Evolutionary conservation across 2,888 invertebrate species (phyloP), one percentile per base, ranked within the genome.

Genomic region (Apeira syringaria): DNA sequence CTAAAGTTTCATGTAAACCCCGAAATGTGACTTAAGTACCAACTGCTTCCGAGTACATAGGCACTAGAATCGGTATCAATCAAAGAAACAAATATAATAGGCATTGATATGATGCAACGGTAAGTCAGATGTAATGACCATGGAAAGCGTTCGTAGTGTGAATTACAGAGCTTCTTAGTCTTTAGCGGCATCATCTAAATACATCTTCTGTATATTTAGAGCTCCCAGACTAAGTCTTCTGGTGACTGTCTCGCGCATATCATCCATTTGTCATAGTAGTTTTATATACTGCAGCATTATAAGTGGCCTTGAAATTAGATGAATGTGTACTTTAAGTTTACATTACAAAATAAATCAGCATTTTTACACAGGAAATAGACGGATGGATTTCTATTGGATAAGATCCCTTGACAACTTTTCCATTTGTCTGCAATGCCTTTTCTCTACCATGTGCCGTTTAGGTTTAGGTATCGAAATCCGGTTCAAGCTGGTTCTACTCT

Each of bases 61-160:
- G 1, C 6, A 50, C 61, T 59, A 56, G 54, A 61, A 62, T 68
- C 64, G 69, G n/a, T 72, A 74, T 48, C 65, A 58, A 56, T 33
- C 29, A 49, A 34, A 49, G 12, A 47, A 32, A 37, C 27, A 22
- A 32, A 43, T 20, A 39, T 28, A 38, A 74, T 80, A 75, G 78
- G 67, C 78, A 77, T 82, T 81, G 66, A 68, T 80, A 74, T 70
- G 73, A 67, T 64, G 65, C 56, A 71, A 81, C 82, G 88, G 88
- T 89, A 89, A 89, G 88, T 89, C 80, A 74, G 76, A 76, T 79
- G 77, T 80, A 62, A 70, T 69, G 68, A 71, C 67, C 62, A 66
- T 68, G 68, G 61, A 62, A 64, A 73, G 63, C 68, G 73, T 76
- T 42, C 50, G 84, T 84, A 86, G 85, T 82, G 71, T 79, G 76